Evolutionary conservation across 2,113 vertebrate species (phyloP).

Genomic region (Ciconia boyciana): DNA sequence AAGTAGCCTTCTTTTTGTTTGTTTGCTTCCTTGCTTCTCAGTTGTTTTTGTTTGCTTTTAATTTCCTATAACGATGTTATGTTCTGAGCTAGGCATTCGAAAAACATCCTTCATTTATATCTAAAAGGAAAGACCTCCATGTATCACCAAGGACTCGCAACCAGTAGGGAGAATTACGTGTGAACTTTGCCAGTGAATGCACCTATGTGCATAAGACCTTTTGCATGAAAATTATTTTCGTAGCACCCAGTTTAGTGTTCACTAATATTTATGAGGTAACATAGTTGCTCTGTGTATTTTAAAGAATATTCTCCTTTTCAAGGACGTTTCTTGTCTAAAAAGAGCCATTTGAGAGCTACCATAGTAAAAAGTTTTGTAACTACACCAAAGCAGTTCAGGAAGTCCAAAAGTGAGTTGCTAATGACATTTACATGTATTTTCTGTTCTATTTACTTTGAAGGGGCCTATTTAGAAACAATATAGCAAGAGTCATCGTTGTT

Average conservation of each 20-base stretch:
- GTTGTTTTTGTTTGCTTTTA: background rate
- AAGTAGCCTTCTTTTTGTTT: background rate
- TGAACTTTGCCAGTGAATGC: background rate
- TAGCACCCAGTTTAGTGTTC: background rate
- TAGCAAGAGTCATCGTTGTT: fast-evolving
- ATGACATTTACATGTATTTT: background rate
- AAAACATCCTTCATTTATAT: background rate
- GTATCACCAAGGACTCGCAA: background rate
- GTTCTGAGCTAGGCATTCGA: background rate
- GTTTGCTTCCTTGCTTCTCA: background rate
- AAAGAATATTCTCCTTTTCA: background rate
- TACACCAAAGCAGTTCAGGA: background rate
- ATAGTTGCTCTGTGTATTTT: background rate
- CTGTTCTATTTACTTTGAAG: background rate
- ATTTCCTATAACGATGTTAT: background rate
- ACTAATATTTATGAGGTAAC: background rate
- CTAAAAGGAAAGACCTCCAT: background rate
- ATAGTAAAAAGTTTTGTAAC: background rate
- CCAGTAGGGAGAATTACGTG: background rate
- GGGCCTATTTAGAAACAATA: background rate
- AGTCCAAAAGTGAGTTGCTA: background rate
- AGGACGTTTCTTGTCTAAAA: background rate
- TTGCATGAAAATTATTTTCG: background rate
- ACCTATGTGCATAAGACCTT: background rate
- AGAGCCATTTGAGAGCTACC: background rate